Evolutionary conservation across 1,140 invertebrate genomes (phyloP).

Genomic region (Eciton burchellii): DNA sequence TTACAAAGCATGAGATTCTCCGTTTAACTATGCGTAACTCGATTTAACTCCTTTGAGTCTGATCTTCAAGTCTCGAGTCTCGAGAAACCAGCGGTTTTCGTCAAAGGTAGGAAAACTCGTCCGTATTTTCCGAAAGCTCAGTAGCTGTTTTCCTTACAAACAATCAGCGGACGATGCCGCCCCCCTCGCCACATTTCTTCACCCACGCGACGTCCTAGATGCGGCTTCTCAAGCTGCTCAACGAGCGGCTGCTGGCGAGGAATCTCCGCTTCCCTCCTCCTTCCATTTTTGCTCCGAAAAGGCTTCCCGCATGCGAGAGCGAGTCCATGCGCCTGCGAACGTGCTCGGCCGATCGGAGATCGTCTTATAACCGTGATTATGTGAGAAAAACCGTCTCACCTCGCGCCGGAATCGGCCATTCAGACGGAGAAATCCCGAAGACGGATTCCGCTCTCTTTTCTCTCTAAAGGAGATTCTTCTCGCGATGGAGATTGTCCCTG

Average conservation of each 20-base stretch:
- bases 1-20: too few relatives aligned
- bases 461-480: constrained; percentile 60
- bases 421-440: constrained; percentile 58
- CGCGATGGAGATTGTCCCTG: constrained; percentile 59
- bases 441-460: constrained; percentile 58
- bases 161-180: constrained; percentile 44
- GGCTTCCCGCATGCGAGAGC: constrained; percentile 13
- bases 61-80: too few relatives aligned
- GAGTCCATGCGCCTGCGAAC: constrained; percentile 55
- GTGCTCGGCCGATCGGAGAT: constrained; percentile 70
- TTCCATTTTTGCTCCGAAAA: constrained; percentile 61
- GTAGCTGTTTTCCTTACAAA: constrained; percentile 65
- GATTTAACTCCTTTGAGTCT: too few relatives aligned
- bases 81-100: constrained; percentile 7
- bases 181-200: not conserved
- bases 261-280: constrained; percentile 40
- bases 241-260: constrained; percentile 20
- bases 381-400: constrained; percentile 55
- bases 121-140: constrained; percentile 16
- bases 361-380: constrained; percentile 71
- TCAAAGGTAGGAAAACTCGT: constrained; percentile 24
- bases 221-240: constrained; percentile 33
- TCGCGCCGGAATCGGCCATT: constrained; percentile 47
- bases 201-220: constrained; percentile 15
- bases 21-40: too few relatives aligned